These are phyloP conservation scores for Callipepla californica DNA, from an alignment of 2,113 vertebrate genomes.

Conservation along the genomic window DNA sequence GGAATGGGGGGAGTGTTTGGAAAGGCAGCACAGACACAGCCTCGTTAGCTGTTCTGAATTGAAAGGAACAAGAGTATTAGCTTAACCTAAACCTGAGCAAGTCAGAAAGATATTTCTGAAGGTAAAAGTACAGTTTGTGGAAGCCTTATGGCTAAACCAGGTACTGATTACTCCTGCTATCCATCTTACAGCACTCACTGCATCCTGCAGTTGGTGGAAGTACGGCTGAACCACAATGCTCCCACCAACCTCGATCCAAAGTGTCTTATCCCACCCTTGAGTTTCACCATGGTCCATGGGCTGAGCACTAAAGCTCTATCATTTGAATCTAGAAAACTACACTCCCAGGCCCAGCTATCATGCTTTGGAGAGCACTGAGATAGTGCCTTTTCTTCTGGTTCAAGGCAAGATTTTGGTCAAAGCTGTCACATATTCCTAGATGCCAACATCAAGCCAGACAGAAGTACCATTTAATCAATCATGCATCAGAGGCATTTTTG, in stretches of 20 bases:
- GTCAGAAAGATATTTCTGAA: background rate
- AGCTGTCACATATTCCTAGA: background rate
- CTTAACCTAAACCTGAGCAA: background rate
- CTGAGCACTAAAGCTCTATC: background rate
- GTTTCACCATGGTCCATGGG: accelerated
- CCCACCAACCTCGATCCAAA: accelerated
- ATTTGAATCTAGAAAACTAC: background rate
- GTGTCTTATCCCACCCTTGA: background rate
- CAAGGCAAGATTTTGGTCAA: background rate
- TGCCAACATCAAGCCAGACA: background rate
- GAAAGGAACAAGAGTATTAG: background rate
- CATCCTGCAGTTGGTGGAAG: background rate
- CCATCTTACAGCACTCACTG: background rate
- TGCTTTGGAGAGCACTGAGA: background rate
- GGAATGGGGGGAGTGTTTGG: background rate
- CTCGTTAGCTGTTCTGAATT: background rate
- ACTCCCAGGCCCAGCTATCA: background rate
- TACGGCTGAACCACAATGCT: background rate
- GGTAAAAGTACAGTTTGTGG: background rate
- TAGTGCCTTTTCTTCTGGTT: background rate
- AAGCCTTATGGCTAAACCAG: accelerated
- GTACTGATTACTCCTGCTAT: accelerated
- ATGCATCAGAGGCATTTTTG: background rate
- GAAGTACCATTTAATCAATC: background rate
- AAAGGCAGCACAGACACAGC: background rate